These are phyloP conservation scores for Mirza zaza DNA, from an alignment of 2,113 vertebrate genomes.

Conservation along the genomic window DNA sequence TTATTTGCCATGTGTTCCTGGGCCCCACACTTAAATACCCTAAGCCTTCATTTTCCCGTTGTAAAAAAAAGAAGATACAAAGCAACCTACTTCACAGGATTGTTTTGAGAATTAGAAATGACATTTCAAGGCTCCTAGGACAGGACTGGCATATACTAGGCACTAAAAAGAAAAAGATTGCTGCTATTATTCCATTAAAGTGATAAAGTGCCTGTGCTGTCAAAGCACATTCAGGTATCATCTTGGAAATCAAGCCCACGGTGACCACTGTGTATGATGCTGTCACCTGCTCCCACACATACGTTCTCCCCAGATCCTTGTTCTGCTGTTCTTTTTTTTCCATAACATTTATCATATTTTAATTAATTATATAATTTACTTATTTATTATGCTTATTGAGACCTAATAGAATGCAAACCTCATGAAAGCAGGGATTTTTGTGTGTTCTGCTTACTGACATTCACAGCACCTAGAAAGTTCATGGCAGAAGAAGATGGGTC, in stretches of 20 bases:
- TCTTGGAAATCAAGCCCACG: background rate
- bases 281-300: background rate
- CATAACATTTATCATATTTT: background rate
- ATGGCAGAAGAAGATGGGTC: background rate
- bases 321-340: background rate
- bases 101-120: conserved; percentile 35
- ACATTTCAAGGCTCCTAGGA: background rate
- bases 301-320: background rate
- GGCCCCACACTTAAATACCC: background rate
- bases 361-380: background rate
- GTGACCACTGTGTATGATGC: background rate
- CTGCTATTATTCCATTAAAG: background rate
- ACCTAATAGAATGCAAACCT: background rate
- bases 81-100: background rate
- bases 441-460: background rate
- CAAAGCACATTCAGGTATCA: background rate
- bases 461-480: background rate
- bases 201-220: background rate
- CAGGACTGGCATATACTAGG: background rate
- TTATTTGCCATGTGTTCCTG: background rate
- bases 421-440: background rate
- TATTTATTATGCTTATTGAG: background rate
- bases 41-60: background rate
- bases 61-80: background rate
- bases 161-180: background rate